Evolutionary conservation across 1,140 invertebrate genomes (phyloP).

Genomic region (Drosophila ohnishii): DNA sequence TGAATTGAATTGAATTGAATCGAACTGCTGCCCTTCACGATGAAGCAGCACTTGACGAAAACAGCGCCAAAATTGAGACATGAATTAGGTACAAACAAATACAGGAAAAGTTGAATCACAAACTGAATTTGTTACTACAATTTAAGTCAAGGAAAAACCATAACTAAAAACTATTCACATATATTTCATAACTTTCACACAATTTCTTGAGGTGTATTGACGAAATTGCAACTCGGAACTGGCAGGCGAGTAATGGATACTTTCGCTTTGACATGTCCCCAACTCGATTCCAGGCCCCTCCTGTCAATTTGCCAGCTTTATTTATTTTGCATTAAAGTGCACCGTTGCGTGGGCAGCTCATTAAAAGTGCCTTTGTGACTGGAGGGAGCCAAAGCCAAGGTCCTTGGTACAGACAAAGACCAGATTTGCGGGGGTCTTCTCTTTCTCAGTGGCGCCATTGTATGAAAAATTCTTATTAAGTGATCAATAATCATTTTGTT

Average conservation of each 20-base stretch:
- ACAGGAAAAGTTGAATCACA: too few species aligned
- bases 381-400: not conserved
- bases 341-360: conserved; percentile 71
- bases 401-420: conserved; percentile 46
- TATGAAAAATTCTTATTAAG: conserved; percentile 75
- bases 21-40: conserved; percentile 23
- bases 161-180: too few species aligned
- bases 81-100: not conserved
- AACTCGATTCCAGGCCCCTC: not conserved
- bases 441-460: conserved; percentile 65
- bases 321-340: conserved; percentile 79
- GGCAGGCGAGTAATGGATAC: conserved; percentile 47
- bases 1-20: conserved; percentile 43
- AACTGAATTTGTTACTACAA: too few species aligned
- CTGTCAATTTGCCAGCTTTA: conserved; percentile 60
- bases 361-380: conserved; percentile 72
- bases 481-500: conserved; percentile 81
- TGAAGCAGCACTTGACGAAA: conserved; percentile 3
- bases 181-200: too few species aligned
- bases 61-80: not conserved
- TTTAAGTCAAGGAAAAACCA: too few species aligned
- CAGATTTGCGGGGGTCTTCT: conserved; percentile 14
- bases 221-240: conserved; percentile 33
- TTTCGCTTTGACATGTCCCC: conserved; percentile 34
- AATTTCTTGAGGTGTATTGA: conserved; percentile 10